Conservation (phyloP, 2,113 vertebrate species). For the Hassar affinis region DNA sequence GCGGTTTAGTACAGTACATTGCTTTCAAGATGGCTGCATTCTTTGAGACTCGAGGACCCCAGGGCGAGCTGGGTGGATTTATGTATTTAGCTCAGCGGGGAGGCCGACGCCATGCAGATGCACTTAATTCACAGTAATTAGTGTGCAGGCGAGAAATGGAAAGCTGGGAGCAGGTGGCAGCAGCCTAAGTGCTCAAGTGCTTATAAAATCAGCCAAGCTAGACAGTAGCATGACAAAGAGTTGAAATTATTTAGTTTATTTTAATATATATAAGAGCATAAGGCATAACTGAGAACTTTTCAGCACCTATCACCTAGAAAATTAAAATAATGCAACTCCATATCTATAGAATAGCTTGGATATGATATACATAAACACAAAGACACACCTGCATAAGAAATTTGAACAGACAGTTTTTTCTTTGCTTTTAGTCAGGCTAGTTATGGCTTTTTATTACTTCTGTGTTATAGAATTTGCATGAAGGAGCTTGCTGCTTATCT, state of each 20-base stretch:
- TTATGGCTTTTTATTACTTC: not conserved
- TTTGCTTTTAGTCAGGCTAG: not conserved
- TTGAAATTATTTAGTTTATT: slow-evolving; percentile 32
- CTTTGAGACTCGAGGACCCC: slow-evolving; percentile 19
- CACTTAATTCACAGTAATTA: slow-evolving; percentile 53
- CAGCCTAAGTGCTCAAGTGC: slow-evolving; percentile 43
- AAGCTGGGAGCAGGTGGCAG: slow-evolving; percentile 47
- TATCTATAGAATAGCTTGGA: not conserved
- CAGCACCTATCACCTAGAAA: not conserved
- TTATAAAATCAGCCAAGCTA: slow-evolving; percentile 39
- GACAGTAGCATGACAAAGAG: slow-evolving; percentile 36
- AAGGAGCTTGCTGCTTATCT: not conserved
- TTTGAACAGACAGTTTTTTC: not conserved
- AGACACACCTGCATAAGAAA: not conserved
- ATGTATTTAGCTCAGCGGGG: slow-evolving; percentile 50
- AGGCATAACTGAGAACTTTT: not conserved
- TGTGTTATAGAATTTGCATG: not conserved
- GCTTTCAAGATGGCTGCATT: slow-evolving; percentile 36
- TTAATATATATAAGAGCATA: slow-evolving; percentile 35
- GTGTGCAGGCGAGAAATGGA: slow-evolving; percentile 37
- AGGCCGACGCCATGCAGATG: slow-evolving; percentile 47
- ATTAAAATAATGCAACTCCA: not conserved
- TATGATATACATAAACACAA: not conserved
- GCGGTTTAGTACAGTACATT: slow-evolving; percentile 27
- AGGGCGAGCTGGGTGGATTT: slow-evolving; percentile 30